Conservation (phyloP, 30 jellyfish, hydroid and myxozoan species). For the Aurelia sp. region DNA sequence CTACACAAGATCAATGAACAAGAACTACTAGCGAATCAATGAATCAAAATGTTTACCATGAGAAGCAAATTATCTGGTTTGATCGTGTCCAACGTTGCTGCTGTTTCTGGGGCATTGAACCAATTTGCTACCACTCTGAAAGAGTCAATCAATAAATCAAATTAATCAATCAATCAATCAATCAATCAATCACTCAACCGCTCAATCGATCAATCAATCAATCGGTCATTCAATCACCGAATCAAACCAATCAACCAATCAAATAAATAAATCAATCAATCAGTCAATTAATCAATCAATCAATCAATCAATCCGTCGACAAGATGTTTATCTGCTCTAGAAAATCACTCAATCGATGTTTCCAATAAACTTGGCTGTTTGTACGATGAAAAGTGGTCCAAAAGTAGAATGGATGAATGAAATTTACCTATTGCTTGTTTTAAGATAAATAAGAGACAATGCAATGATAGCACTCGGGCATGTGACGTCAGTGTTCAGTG, state of each 20-base stretch:
- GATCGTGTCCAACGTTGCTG: conserved; percentile 60
- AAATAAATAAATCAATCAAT: no score
- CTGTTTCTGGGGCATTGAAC: conserved; percentile 66
- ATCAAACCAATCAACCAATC: no score
- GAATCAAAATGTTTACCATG: conserved; percentile 29
- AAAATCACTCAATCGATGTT: no score
- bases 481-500: conserved; percentile 77
- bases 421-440: conserved; percentile 77
- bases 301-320: no score
- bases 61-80: conserved; percentile 82
- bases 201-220: no score
- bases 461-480: conserved; percentile 88
- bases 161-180: not conserved
- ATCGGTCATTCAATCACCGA: no score
- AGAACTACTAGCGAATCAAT: no score
- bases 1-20: no score
- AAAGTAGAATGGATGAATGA: not conserved
- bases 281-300: no score
- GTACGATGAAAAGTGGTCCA: no score
- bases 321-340: no score
- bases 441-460: conserved; percentile 60
- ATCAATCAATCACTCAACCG: not conserved
- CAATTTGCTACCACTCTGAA: conserved; percentile 78
- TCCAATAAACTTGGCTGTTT: no score
- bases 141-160: not conserved